Evolutionary conservation across 2,113 vertebrate genomes (phyloP).

Genomic region (Microcebus jonahi): DNA sequence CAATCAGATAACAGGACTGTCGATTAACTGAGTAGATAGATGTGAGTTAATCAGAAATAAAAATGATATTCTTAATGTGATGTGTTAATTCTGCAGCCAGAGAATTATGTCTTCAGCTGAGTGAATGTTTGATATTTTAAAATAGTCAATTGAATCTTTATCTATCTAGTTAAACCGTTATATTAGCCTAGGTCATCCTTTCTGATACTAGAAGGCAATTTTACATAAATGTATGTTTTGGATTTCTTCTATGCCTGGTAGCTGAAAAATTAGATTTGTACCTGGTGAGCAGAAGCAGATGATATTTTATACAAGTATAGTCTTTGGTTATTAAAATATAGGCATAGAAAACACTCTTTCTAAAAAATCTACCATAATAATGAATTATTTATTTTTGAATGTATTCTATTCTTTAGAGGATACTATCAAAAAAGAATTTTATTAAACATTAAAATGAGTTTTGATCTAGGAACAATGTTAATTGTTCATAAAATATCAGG

Average conservation of each 20-base stretch:
- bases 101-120: not conserved
- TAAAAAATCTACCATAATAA: not conserved
- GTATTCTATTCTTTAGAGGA: not conserved
- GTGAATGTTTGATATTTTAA: not conserved
- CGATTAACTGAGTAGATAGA: not conserved
- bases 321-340: not conserved
- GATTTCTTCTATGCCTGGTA: not conserved
- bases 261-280: not conserved
- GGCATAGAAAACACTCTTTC: not conserved
- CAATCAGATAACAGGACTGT: not conserved
- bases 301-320: not conserved
- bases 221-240: not conserved
- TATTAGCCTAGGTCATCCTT: not conserved
- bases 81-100: not conserved
- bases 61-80: not conserved
- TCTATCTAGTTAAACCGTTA: not conserved
- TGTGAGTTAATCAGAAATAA: not conserved
- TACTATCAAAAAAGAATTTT: not conserved
- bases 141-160: not conserved
- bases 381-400: not conserved
- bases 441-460: not conserved
- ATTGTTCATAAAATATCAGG: not conserved
- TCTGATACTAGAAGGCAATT: not conserved
- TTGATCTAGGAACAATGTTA: not conserved
- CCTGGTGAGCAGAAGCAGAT: not conserved